Percentiles rank a stretch among this genome's conserved stretches.
These are phyloP conservation scores for Yponomeuta cagnagella DNA, from an alignment of 2,888 invertebrate genomes.

Conservation along the genomic window DNA sequence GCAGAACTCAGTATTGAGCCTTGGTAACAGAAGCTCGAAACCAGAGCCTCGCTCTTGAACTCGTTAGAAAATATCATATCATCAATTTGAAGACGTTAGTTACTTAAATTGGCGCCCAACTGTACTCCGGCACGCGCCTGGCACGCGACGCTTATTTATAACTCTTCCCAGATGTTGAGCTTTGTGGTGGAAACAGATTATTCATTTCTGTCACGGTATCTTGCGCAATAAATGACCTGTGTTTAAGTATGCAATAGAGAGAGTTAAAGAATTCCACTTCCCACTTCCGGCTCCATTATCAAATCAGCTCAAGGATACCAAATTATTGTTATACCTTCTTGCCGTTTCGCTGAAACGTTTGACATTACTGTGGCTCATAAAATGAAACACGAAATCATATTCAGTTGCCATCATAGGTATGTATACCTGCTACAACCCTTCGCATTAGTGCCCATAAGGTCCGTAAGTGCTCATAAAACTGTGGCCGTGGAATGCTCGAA, in stretches of 20 bases:
- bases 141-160: slow-evolving; percentile 1
- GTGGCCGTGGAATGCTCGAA: background rate
- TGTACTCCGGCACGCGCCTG: background rate
- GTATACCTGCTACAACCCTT: background rate
- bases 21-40: too few species aligned
- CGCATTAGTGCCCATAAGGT: background rate
- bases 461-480: background rate
- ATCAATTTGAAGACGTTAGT: background rate
- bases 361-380: background rate
- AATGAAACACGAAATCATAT: background rate
- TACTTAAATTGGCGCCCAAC: background rate
- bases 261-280: too few species aligned
- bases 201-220: too few species aligned
- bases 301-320: too few species aligned
- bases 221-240: too few species aligned
- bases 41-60: too few species aligned
- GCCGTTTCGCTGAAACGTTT: background rate
- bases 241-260: too few species aligned
- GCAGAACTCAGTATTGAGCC: too few species aligned
- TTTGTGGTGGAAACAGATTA: background rate
- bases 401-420: too few species aligned
- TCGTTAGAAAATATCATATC: too few species aligned
- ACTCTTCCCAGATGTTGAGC: background rate
- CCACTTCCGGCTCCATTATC: too few species aligned
- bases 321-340: too few species aligned